Percentiles rank a stretch among this genome's conserved stretches.
phyloP scores from a whole-genome alignment of 2,113 vertebrate species.

The Muntiacus reevesi region DNA sequence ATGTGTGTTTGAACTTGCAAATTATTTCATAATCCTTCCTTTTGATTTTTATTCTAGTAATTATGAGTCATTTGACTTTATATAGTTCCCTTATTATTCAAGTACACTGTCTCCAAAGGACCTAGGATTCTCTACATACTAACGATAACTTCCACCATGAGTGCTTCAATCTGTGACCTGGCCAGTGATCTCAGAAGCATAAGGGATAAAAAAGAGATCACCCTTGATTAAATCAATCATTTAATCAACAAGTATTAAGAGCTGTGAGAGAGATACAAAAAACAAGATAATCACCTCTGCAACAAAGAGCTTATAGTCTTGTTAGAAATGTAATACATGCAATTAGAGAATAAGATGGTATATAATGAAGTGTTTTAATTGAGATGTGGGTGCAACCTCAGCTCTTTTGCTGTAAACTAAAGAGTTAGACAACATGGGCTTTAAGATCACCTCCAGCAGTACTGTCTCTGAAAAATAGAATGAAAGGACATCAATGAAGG shows the following conservation, averaged over 20 bases:
- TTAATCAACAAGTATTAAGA: slow-evolving; percentile 67
- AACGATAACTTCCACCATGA: neutral
- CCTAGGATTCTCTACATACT: neutral
- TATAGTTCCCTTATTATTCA: slow-evolving; percentile 39
- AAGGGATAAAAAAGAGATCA: slow-evolving; percentile 41
- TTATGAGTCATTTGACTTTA: slow-evolving; percentile 41
- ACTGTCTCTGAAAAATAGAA: neutral
- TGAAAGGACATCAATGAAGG: neutral
- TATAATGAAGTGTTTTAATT: slow-evolving; percentile 28
- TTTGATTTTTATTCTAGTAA: slow-evolving; percentile 24
- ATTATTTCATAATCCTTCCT: slow-evolving; percentile 24
- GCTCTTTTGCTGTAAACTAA: neutral
- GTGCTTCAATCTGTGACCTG: slow-evolving; percentile 28
- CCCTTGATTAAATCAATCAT: slow-evolving; percentile 63
- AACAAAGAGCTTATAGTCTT: slow-evolving; percentile 52
- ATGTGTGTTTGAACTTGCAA: neutral
- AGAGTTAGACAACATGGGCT: neutral
- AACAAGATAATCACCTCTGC: slow-evolving; percentile 52
- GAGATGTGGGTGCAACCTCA: neutral
- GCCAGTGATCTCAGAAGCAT: slow-evolving; percentile 31
- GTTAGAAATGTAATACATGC: slow-evolving; percentile 26
- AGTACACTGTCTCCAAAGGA: neutral
- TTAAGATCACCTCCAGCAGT: neutral
- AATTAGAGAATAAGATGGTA: slow-evolving; percentile 33
- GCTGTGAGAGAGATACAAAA: slow-evolving; percentile 26